Evolutionary conservation across 2,888 invertebrate genomes (phyloP).

Genomic region (Tipula confusa): DNA sequence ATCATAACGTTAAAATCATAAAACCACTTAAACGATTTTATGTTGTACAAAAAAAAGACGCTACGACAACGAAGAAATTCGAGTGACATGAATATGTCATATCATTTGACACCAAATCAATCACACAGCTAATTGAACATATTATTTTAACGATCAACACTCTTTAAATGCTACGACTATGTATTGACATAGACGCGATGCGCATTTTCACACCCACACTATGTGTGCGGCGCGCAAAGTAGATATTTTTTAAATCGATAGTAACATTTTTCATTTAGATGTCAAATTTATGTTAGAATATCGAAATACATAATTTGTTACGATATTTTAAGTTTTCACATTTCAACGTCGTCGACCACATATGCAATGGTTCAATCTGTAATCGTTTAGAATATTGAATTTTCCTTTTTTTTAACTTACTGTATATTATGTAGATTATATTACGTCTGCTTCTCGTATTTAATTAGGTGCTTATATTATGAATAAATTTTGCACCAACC

Average conservation of each 20-base stretch:
- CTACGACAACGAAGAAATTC: neutral
- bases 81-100: neutral
- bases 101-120: slow-evolving; percentile 15
- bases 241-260: neutral
- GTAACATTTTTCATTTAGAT: neutral
- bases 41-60: neutral
- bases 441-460: neutral
- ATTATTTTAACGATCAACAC: slow-evolving; percentile 20
- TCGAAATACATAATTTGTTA: neutral
- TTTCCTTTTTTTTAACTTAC: neutral
- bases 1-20: neutral
- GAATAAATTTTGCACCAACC: neutral
- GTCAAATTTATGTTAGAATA: neutral
- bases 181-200: neutral
- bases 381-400: neutral
- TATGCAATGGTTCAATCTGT: neutral
- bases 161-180: neutral
- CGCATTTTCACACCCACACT: neutral
- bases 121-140: neutral
- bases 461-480: neutral
- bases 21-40: slow-evolving; percentile 10
- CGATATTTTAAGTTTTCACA: too few species aligned
- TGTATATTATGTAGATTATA: neutral
- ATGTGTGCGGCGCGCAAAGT: neutral
- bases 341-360: neutral